phyloP scores from a whole-genome alignment of 2,113 vertebrate species.

The Indri indri region DNA sequence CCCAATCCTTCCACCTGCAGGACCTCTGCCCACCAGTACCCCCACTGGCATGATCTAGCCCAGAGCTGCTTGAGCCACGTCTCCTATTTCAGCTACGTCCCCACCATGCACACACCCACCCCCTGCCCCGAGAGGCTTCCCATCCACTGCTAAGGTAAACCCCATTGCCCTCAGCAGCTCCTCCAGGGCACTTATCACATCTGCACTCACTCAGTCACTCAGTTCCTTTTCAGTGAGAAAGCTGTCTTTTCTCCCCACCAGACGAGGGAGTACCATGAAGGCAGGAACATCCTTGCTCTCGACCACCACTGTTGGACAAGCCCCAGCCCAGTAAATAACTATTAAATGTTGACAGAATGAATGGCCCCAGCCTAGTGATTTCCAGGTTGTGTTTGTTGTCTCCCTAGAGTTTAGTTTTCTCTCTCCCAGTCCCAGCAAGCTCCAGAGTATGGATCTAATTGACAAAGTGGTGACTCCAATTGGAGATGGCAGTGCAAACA shows the following conservation, averaged over 20 bases:
- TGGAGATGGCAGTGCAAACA: neutral
- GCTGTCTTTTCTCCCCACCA: neutral
- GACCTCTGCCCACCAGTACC: no score
- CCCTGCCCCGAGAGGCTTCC: no score
- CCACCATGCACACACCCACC: no score
- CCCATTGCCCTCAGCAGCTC: no score
- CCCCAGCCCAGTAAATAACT: neutral
- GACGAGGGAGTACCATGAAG: neutral
- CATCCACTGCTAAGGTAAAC: fast-evolving
- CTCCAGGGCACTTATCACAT: neutral
- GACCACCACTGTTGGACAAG: neutral
- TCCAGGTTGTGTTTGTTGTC: neutral
- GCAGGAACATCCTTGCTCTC: no score
- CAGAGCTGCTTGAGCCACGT: neutral
- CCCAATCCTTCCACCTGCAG: neutral
- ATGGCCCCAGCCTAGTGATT: neutral
- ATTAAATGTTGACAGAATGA: neutral
- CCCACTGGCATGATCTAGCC: fast-evolving
- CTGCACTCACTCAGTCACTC: neutral
- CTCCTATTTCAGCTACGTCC: neutral
- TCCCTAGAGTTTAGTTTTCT: neutral
- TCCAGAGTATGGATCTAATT: neutral
- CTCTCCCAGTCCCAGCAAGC: neutral
- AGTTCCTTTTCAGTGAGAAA: neutral
- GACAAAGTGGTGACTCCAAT: neutral